Evolutionary conservation across 2,113 vertebrate genomes (phyloP).

Genomic region (Eurypyga helias): DNA sequence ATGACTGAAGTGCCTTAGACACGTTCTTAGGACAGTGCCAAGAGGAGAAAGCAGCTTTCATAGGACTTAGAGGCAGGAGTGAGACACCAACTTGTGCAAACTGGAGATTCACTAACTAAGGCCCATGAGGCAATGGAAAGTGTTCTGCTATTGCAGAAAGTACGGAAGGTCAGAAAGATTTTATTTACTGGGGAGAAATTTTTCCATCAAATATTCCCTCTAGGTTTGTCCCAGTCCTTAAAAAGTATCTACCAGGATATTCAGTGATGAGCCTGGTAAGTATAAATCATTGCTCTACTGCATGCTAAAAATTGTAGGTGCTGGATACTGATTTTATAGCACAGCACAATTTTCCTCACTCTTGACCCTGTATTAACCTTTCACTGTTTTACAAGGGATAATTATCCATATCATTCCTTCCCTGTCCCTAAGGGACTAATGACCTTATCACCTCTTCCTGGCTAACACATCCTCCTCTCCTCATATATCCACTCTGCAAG

Average conservation of each 20-base stretch:
- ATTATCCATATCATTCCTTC: background rate
- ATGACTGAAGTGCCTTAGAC: constrained; percentile 36
- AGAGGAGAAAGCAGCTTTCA: constrained; percentile 1
- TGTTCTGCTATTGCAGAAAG: background rate
- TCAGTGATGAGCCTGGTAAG: background rate
- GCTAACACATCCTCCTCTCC: background rate
- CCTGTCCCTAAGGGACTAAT: background rate
- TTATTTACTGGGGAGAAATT: background rate
- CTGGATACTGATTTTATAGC: background rate
- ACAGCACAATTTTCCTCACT: background rate
- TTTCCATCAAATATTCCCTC: background rate
- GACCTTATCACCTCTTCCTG: background rate
- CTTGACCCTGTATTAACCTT: background rate
- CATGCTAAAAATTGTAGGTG: background rate
- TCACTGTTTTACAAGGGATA: background rate
- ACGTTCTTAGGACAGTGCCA: constrained; percentile 9
- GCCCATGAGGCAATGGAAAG: background rate
- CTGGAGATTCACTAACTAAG: background rate
- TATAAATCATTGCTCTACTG: background rate
- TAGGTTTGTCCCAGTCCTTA: background rate
- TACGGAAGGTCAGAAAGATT: background rate
- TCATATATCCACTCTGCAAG: background rate
- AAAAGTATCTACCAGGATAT: background rate
- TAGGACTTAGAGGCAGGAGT: background rate
- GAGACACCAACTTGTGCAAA: background rate